phyloP scores from a whole-genome alignment of 2,113 vertebrate species.

The Hippotragus niger region DNA sequence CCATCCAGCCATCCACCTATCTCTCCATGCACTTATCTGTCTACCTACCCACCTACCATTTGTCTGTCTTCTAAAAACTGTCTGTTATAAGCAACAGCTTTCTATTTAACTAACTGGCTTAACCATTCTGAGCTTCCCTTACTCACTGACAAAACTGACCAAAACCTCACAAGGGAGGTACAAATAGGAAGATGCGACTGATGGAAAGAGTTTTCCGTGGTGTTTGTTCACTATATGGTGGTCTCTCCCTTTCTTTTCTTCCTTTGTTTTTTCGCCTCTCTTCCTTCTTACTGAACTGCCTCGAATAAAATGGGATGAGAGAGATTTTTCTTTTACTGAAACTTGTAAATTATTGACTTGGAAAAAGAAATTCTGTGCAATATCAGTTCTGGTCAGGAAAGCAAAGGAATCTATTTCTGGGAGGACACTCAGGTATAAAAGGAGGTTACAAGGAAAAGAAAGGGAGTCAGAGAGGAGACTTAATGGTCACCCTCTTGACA shows the following conservation, averaged over 20 bases:
- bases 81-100: background rate
- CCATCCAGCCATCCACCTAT: background rate
- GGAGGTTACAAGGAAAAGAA: background rate
- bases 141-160: background rate
- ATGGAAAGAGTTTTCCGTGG: accelerated
- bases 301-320: background rate
- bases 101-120: background rate
- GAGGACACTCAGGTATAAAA: background rate
- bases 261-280: background rate
- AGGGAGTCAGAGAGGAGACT: background rate
- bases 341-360: background rate
- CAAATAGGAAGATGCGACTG: background rate
- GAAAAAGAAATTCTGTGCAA: background rate
- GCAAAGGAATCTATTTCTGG: background rate
- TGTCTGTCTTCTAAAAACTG: background rate
- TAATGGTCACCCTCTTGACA: background rate
- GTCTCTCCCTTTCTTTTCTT: background rate
- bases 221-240: background rate
- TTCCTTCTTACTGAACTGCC: background rate
- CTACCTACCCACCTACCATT: background rate
- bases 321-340: background rate
- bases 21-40: background rate
- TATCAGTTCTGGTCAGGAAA: background rate
- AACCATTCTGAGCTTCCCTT: background rate
- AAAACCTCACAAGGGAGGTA: background rate